phyloP scores from a whole-genome alignment of 2,113 vertebrate species.

The Anolis carolinensis region DNA sequence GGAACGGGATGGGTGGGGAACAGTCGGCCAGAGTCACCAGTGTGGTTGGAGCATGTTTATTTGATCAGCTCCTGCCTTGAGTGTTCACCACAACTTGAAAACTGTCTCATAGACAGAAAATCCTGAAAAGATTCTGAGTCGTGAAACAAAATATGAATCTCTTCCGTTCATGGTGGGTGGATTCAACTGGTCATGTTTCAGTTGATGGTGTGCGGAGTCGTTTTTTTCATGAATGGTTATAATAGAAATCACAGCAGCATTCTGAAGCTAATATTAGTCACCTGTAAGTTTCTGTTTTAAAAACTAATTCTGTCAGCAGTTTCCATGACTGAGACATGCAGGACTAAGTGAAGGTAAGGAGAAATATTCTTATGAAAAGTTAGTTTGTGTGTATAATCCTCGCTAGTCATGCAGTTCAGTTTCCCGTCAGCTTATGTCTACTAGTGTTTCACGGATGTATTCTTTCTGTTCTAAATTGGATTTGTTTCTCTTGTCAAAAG shows the following conservation, averaged over 20 bases:
- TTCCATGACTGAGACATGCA: background rate
- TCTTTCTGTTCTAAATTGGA: constrained; percentile 16
- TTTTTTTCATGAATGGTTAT: background rate
- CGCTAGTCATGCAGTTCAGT: background rate
- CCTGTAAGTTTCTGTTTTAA: no score
- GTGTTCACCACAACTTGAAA: background rate
- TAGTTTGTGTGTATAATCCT: constrained; percentile 25
- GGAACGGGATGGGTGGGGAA: background rate
- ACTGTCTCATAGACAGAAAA: rapidly evolving
- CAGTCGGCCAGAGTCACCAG: rapidly evolving
- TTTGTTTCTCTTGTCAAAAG: constrained; percentile 25
- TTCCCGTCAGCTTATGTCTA: background rate
- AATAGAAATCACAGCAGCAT: background rate
- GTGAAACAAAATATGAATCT: background rate
- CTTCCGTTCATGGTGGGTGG: background rate
- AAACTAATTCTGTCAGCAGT: background rate
- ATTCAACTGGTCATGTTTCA: background rate
- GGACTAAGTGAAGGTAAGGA: constrained; percentile 18
- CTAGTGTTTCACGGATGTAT: background rate
- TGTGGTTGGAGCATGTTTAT: background rate
- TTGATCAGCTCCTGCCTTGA: background rate
- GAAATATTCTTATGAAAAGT: background rate
- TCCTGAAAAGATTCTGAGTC: background rate
- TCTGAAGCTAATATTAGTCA: background rate
- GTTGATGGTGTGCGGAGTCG: background rate